Conservation (phyloP, 2,113 vertebrate species). For the Pedetes capensis region DNA sequence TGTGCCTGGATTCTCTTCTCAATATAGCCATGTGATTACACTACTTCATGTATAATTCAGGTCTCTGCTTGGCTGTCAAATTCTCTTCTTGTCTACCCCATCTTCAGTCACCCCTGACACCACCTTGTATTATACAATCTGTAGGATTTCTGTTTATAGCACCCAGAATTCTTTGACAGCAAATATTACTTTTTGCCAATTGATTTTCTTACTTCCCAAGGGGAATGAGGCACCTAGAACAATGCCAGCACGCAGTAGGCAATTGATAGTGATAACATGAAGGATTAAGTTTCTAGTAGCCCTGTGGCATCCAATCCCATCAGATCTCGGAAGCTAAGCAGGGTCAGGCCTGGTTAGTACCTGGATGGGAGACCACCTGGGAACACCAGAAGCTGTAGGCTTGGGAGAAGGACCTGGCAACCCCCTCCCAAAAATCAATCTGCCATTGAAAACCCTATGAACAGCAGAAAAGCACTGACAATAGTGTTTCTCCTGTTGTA, state of each 20-base stretch:
- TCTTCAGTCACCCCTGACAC: not conserved
- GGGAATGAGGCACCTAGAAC: not conserved
- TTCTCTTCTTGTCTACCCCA: not conserved
- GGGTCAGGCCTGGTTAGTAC: too few relatives aligned
- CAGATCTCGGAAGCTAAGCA: too few relatives aligned
- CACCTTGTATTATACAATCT: accelerated
- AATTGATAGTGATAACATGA: not conserved
- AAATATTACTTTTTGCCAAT: not conserved
- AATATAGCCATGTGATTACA: accelerated
- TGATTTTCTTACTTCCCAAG: not conserved
- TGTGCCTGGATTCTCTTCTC: not conserved
- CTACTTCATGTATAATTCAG: not conserved
- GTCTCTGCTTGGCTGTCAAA: not conserved
- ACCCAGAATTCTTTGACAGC: not conserved
- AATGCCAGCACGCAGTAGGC: not conserved
- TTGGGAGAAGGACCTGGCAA: too few relatives aligned
- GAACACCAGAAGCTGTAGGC: too few relatives aligned
- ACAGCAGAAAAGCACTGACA: too few relatives aligned
- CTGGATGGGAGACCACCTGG: too few relatives aligned
- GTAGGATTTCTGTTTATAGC: not conserved
- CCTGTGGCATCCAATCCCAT: too few relatives aligned
- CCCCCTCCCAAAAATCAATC: too few relatives aligned
- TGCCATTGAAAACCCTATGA: too few relatives aligned
- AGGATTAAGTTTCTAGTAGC: too few relatives aligned
- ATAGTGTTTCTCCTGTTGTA: too few relatives aligned